These are phyloP conservation scores for Saturnia pavonia DNA, from an alignment of 2,888 invertebrate species.

Conservation along the genomic window DNA sequence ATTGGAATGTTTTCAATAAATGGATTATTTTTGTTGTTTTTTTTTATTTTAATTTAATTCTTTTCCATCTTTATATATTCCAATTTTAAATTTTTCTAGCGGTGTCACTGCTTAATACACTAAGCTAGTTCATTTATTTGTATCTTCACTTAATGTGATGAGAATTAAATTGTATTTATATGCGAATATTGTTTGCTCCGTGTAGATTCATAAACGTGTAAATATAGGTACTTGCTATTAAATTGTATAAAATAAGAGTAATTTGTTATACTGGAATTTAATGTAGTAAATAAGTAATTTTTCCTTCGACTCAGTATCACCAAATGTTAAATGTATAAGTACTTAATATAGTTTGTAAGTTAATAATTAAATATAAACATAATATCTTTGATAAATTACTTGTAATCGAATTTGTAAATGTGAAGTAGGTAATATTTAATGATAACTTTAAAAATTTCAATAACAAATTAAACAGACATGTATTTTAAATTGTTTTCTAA, in stretches of 20 bases:
- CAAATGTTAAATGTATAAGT: slow-evolving; percentile 44
- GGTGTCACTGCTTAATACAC: too few relatives aligned
- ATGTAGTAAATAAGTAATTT: slow-evolving; percentile 34
- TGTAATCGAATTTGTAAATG: slow-evolving; percentile 7
- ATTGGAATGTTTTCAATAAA: too few relatives aligned
- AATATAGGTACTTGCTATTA: slow-evolving; percentile 19
- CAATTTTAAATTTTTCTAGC: too few relatives aligned
- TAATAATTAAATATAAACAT: not conserved
- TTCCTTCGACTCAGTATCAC: slow-evolving; percentile 36
- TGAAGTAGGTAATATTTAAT: not conserved
- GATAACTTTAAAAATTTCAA: not conserved
- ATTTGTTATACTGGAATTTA: not conserved
- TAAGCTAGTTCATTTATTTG: too few relatives aligned
- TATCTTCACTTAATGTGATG: too few relatives aligned
- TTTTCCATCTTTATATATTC: too few relatives aligned
- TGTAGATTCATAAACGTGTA: slow-evolving; percentile 16
- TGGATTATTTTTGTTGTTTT: too few relatives aligned
- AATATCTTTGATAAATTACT: not conserved
- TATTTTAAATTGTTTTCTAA: not conserved
- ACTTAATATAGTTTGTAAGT: slow-evolving; percentile 37
- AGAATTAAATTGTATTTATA: not conserved
- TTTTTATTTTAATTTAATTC: too few relatives aligned
- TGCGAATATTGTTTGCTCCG: not conserved
- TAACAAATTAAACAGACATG: not conserved
- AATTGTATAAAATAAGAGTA: slow-evolving; percentile 18